Percentiles rank a stretch among this genome's conserved stretches.
Conservation (phyloP, 2,113 vertebrate genomes). For the Ictalurus punctatus region DNA sequence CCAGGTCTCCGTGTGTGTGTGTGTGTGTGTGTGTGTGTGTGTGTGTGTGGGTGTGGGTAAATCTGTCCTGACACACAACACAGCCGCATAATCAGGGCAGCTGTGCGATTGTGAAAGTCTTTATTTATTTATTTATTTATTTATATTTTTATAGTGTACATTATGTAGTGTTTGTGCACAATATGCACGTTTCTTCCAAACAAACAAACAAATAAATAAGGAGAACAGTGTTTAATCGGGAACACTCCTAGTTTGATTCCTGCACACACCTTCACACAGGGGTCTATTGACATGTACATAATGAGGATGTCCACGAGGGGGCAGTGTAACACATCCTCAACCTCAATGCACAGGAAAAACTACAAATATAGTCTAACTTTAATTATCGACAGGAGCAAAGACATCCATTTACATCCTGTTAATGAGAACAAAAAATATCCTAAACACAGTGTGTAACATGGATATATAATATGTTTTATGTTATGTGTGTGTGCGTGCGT, state of each 20-base stretch:
- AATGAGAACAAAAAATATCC: not conserved
- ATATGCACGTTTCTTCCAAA: not conserved
- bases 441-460: not conserved
- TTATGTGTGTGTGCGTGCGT: not conserved
- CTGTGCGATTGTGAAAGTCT: not conserved
- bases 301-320: not conserved
- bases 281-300: not conserved
- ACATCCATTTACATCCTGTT: not conserved
- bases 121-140: no score
- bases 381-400: not conserved
- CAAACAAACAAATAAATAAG: not conserved
- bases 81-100: not conserved
- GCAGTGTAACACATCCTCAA: not conserved
- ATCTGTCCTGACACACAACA: not conserved
- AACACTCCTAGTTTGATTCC: not conserved
- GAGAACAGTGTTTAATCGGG: not conserved
- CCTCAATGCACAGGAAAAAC: not conserved
- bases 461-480: not conserved
- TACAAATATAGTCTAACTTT: not conserved
- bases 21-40: not conserved
- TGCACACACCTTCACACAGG: not conserved
- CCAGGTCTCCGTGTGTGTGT: constrained; percentile 69
- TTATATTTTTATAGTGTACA: not conserved
- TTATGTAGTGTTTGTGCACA: not conserved
- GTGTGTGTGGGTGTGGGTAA: constrained; percentile 13